Base-by-base conservation (phyloP, 2,797 vertebrate species). In the Poecilia wingei region DNA sequence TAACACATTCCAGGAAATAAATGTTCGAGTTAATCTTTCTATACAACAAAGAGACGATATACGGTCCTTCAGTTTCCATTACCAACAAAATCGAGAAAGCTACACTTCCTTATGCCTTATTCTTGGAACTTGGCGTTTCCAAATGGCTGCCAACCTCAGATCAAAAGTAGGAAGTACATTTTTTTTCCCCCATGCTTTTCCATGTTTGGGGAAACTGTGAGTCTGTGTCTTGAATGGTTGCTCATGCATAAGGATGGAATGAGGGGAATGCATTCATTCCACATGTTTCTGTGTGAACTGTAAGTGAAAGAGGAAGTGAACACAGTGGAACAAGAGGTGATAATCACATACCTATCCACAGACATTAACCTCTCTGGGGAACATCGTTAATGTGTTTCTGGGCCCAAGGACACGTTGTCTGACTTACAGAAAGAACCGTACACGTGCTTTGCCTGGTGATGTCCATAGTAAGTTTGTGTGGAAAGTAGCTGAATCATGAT, bases 211-310 rank as follows among this genome's bases (percentile, higher is more conserved):
- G 53, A 75, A 70, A 53, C 72, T 36, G 81, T 45, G 81, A 74
- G 79, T 84, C 72, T 86, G 81, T 61, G 80, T 55, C 82, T 14
- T 75, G 84, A 76, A 77, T 46, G 91, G 87, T 64, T 82, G 85
- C 45, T 86, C 90, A 91, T 88, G 92, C 84, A 68, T 87, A 76
- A 87, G 79, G 82, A 86, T 80, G 91, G 93, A 89, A 93, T 92
- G 89, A 31, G 33, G 47, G 90, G 89, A 91, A 93, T 91, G 92
- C 87, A 87, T 91, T 92, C 90, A 87, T 82, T 83, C 82, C 77
- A 82, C 61, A 4, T 71, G 74, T 87, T 87, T 91, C 87, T 93
- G 87, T 91, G 90, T 88, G 92, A 92, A 91, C 88, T 82, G 51
- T 47, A 76, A 53, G 64, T 82, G 86, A 90, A 91, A 86, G 87